Base-by-base conservation (phyloP, 2,113 vertebrate genomes). In the Dipodomys stephensi region DNA sequence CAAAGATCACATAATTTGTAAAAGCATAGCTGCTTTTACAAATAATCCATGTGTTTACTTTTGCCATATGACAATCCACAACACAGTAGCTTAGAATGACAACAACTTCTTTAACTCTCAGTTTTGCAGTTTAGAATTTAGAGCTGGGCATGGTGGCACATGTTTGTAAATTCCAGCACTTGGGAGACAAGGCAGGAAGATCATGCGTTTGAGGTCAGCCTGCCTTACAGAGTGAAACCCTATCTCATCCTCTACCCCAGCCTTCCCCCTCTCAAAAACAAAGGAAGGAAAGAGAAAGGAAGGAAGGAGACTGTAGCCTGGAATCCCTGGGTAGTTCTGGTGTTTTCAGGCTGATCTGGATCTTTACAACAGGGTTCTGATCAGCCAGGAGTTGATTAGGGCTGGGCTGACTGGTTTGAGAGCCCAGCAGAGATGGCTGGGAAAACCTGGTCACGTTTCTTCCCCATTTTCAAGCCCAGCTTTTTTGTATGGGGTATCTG, bases 21-120 rank as follows among this genome's bases (percentile, higher is more conserved):
- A 57, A 81, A 93, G 23, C 11, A 39, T 95, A 67, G 44, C 44
- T 95, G 18, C 20, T 72, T 73, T 69, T 62, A 83, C 25, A 30
- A 92, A 83, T 30, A 83, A 67, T 44, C 76, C 74, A 4, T 74
- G 49, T 62, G 76, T 93, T 94, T 60, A 85, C 74, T 83, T 87
- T 87, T 92, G 53, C 39, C 44, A 67, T 30, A 32, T 62, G 39
- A 78, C 10, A 74, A 86, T 30, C 60, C 30, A 90, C 64, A 72
- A 69, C 4, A 88, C 1, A 57, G 6, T 74, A 12, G 20, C 64
- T 89, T 83, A 62, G 91, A 86, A 80, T 39, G 60, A 71, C 44
- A 90, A 73, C 19, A 27, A 71, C 28, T 91, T 46, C 80, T 81
- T 91, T 83, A 68, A 65, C n/a, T 84, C 79, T 32, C 77, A 44